Evolutionary conservation across 2,888 invertebrate genomes (phyloP), one percentile per base, ranked within the genome.

Genomic region (Drosophila leonis): DNA sequence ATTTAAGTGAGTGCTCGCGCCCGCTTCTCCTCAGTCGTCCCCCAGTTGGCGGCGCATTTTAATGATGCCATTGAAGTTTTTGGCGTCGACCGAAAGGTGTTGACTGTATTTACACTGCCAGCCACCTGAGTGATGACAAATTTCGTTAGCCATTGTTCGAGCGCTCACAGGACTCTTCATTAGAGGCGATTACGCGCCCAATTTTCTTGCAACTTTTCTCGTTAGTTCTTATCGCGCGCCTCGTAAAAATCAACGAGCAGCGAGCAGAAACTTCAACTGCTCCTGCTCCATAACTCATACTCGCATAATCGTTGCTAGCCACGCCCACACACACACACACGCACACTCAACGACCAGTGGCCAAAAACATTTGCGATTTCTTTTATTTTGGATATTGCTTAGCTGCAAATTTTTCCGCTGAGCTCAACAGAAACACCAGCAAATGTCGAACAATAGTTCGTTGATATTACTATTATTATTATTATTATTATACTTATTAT

Each of bases 21-120:
- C 18, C 15, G 24, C 18, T 27, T 0, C 49, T 3, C 18, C 35
- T 8, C 31, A 13, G n/a, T 13, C 4, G 8, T 20, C n/a, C 18
- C 18, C 5, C 12, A 27, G 20, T 55, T 68, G 66, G 9, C 71
- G 55, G 52, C 44, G 59, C 74, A 67, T 80, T 80, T 78, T 82
- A 85, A 88, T 85, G 78, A 88, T 83, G 88, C 80, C 88, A 82
- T 85, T 85, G 81, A 85, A 88, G 85, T 78, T 78, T 59, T 67
- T 70, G 57, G 57, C 65, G 64, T 51, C 65, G 55, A 44, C 54
- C 62, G 27, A 72, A 79, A 83, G 81, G 88, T 85, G 85, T 83
- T 62, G 65, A 48, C 60, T 39, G 74, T 78, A 66, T 73, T 75
- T 76, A 72, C 42, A 57, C 56, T 62, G 65, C 41, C 63, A 61